phyloP scores from a whole-genome alignment of 35 echinoderm and acorn worm species.

The Eucidaris tribuloides region DNA sequence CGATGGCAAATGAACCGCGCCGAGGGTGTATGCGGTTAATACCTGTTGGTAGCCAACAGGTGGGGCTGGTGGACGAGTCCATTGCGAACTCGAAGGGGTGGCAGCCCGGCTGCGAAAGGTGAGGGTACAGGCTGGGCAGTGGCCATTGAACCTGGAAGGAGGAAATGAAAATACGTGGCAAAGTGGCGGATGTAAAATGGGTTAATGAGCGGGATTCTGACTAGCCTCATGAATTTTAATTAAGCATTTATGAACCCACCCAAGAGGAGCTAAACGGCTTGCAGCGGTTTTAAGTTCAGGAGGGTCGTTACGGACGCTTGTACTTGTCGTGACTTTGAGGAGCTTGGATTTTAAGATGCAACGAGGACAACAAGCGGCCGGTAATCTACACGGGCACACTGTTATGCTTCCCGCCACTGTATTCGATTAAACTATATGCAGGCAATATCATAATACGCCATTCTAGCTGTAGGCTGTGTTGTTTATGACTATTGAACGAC shows the following conservation, averaged over 20 bases:
- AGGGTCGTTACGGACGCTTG: neutral
- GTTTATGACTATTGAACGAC: conserved; percentile 4
- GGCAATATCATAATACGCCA: conserved; percentile 11
- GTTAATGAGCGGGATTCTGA: conserved; percentile 22
- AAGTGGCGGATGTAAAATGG: neutral
- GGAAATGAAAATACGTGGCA: neutral
- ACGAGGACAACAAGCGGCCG: neutral
- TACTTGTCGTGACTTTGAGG: conserved; percentile 24
- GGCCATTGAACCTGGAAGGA: conserved; percentile 5
- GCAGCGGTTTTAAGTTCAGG: neutral
- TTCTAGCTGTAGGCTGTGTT: neutral
- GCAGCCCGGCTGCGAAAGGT: neutral
- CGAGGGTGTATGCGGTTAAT: neutral
- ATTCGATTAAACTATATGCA: conserved; percentile 18
- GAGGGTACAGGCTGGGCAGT: neutral
- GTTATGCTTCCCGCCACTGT: conserved; percentile 9
- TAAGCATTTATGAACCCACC: neutral
- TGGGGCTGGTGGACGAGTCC: neutral
- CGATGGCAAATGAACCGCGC: neutral
- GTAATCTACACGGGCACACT: neutral
- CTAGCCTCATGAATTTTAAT: conserved; percentile 30
- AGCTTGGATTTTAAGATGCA: neutral
- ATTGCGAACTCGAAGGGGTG: neutral
- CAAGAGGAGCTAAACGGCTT: conserved; percentile 2
- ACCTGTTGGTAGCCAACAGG: conserved; percentile 8